Percentiles rank a stretch among this genome's conserved stretches.
phyloP scores from a whole-genome alignment of 2,113 vertebrate species.

The Gobiocypris rarus region DNA sequence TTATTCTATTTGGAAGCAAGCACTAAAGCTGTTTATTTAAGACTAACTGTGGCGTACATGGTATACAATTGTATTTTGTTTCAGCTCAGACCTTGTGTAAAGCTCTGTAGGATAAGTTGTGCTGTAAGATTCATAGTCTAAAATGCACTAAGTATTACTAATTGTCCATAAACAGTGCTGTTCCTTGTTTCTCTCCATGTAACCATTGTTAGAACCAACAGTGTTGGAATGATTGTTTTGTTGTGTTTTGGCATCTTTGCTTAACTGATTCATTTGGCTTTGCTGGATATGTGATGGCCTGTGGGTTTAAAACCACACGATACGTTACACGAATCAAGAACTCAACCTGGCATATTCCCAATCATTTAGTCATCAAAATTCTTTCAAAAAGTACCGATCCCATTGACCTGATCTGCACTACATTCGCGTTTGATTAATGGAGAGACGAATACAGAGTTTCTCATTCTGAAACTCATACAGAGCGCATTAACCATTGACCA shows the following conservation, averaged over 20 bases:
- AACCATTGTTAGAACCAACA: not conserved
- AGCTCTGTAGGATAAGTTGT: not conserved
- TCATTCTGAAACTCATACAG: constrained; percentile 38
- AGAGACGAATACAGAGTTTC: not conserved
- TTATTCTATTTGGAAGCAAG: constrained; percentile 4
- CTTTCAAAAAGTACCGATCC: not conserved
- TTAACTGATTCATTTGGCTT: not conserved
- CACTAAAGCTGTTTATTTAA: not conserved
- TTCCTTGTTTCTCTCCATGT: not conserved
- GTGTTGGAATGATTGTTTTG: not conserved
- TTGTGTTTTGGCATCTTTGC: not conserved
- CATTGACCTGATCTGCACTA: not conserved
- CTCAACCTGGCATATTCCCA: not conserved
- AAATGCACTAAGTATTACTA: not conserved
- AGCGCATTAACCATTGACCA: constrained; percentile 42
- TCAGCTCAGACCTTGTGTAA: not conserved
- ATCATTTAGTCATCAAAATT: not conserved
- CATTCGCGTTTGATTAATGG: constrained; percentile 19
- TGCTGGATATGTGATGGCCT: not conserved
- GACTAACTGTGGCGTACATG: not conserved
- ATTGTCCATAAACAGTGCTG: not conserved
- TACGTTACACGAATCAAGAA: not conserved
- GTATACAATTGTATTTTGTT: not conserved
- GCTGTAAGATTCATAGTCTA: not conserved
- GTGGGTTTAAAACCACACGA: not conserved